phyloP scores from a whole-genome alignment of 1,140 invertebrate species.

The Diuraphis noxia region DNA sequence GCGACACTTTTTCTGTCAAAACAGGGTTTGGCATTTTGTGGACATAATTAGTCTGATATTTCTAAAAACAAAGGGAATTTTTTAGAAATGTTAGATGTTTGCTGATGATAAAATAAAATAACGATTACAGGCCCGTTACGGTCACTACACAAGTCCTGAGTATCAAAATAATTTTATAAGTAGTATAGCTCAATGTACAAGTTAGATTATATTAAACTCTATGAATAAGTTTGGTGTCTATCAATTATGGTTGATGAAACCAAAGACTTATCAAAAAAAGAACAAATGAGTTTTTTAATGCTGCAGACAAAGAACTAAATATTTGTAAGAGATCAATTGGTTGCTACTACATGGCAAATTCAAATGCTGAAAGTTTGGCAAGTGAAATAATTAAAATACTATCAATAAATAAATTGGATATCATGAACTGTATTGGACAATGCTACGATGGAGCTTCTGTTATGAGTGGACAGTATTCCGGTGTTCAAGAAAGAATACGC shows the following conservation, averaged over 20 bases:
- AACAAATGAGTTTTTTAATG: no score
- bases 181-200: not conserved
- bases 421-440: constrained; percentile 4
- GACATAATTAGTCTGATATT: not conserved
- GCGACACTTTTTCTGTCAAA: not conserved
- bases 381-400: not conserved
- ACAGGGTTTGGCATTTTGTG: not conserved
- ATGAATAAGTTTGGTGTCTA: not conserved
- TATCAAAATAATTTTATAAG: constrained; percentile 33
- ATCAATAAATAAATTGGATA: not conserved
- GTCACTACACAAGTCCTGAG: not conserved
- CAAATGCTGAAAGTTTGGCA: no score
- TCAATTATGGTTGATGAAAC: constrained; percentile 23
- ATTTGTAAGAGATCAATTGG: no score
- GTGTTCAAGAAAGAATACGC: constrained; percentile 56
- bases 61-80: not conserved
- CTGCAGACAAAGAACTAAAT: no score
- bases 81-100: not conserved
- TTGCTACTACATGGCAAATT: no score
- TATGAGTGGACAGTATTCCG: constrained; percentile 54
- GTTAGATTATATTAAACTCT: not conserved
- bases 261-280: not conserved
- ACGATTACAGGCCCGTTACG: not conserved
- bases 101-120: constrained; percentile 3
- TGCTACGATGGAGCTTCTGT: constrained; percentile 52